phyloP scores from a whole-genome alignment of 2,113 vertebrate species.

The Tyto alba region DNA sequence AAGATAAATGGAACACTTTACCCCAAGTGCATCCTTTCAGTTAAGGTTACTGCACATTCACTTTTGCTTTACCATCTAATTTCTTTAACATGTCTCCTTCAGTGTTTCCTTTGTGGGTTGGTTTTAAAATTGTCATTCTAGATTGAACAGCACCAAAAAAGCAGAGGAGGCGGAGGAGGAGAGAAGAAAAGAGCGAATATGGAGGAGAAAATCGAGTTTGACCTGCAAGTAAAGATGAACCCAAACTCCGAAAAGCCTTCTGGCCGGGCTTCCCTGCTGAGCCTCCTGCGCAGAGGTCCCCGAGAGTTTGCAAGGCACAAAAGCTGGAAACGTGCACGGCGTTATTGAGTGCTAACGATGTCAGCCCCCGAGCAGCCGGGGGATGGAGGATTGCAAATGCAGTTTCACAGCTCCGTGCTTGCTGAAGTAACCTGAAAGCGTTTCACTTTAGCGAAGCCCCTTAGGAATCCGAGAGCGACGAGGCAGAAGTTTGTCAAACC shows the following conservation, averaged over 20 bases:
- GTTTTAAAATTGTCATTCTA: conserved; percentile 24
- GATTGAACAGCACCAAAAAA: conserved; percentile 19
- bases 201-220: conserved; percentile 16
- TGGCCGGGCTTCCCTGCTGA: background rate
- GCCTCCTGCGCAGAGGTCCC: background rate
- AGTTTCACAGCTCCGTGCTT: background rate
- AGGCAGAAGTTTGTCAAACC: background rate
- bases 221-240: background rate
- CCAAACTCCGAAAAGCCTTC: background rate
- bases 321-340: background rate
- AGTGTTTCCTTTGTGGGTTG: conserved; percentile 17
- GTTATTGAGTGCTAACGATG: accelerated
- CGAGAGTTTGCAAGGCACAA: background rate
- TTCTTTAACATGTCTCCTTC: conserved; percentile 5
- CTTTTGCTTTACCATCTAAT: background rate
- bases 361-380: background rate
- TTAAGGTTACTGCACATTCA: background rate
- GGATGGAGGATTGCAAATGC: background rate
- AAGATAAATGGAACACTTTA: background rate
- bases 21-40: background rate
- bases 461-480: background rate
- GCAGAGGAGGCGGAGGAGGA: conserved; percentile 19
- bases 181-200: conserved; percentile 17
- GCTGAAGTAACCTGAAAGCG: background rate
- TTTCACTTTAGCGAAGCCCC: background rate